Percentiles rank a stretch among this genome's conserved stretches.
Conservation (phyloP, 1,140 invertebrate species). For the Atopsyche davidsoni region DNA sequence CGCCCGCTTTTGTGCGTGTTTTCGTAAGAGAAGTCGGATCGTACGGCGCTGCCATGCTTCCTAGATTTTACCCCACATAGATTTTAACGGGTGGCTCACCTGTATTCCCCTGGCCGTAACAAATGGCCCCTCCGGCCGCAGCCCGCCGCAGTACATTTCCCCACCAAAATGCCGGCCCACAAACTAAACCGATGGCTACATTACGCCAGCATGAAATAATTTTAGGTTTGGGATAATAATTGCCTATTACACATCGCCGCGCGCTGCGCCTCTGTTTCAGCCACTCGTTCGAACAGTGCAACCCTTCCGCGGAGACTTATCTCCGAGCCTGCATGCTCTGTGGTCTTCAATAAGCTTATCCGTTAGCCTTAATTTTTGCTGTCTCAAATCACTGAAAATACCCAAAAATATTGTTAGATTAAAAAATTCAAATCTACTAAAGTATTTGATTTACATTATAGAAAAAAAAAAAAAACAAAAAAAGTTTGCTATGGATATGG, state of each 20-base stretch:
- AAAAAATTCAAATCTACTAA: too few relatives aligned
- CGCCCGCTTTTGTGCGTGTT: not conserved
- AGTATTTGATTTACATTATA: too few relatives aligned
- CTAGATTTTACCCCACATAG: too few relatives aligned
- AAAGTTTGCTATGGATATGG: too few relatives aligned
- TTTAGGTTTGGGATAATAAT: slow-evolving; percentile 26
- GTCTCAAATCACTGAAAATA: too few relatives aligned
- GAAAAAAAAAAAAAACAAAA: too few relatives aligned
- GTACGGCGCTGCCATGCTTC: not conserved
- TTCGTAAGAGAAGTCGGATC: not conserved
- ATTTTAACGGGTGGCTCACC: slow-evolving; percentile 9
- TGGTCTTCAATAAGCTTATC: too few relatives aligned
- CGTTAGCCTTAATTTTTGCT: too few relatives aligned
- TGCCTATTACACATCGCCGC: slow-evolving; percentile 21
- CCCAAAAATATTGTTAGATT: too few relatives aligned
- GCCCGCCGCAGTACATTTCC: slow-evolving; percentile 6
- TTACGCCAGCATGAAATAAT: slow-evolving; percentile 19
- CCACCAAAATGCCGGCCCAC: slow-evolving; percentile 12
- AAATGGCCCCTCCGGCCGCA: slow-evolving; percentile 11
- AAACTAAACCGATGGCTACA: slow-evolving; percentile 22
- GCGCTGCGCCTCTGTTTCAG: slow-evolving; percentile 21
- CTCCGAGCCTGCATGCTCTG: not conserved
- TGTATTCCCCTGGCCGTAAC: slow-evolving; percentile 11
- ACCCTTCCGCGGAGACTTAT: not conserved
- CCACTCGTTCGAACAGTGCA: slow-evolving; percentile 4